Percentiles rank a stretch among this genome's conserved stretches.
Evolutionary conservation across 2,113 vertebrate genomes (phyloP).

Genomic region (Serinus canaria): DNA sequence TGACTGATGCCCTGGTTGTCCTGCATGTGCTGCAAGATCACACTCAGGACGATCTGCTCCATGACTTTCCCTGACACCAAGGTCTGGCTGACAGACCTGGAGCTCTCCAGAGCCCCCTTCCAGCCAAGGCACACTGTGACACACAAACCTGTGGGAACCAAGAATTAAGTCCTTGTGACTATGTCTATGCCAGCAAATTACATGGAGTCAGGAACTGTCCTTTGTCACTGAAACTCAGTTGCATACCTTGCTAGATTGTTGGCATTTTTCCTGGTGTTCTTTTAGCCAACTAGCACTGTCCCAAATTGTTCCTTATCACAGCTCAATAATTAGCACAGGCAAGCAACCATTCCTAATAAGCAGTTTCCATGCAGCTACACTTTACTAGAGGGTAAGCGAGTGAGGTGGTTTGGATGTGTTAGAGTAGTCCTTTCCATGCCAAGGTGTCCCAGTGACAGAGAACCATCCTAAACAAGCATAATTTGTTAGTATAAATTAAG

Average conservation of each 20-base stretch:
- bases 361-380: background rate
- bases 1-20: background rate
- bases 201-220: background rate
- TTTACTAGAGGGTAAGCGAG: background rate
- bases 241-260: background rate
- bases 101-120: background rate
- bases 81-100: background rate
- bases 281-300: background rate
- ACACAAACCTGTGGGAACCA: background rate
- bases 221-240: background rate
- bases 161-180: background rate
- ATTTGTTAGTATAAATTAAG: background rate
- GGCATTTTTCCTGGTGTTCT: background rate
- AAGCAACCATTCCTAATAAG: background rate
- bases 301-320: background rate
- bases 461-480: background rate
- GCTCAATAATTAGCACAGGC: background rate
- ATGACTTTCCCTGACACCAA: accelerated
- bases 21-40: background rate
- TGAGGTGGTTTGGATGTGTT: background rate
- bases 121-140: background rate
- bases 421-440: background rate
- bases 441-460: background rate
- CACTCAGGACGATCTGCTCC: background rate
- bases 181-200: background rate